Percentiles rank a stretch among this genome's conserved stretches.
phyloP scores from a whole-genome alignment of 1,140 invertebrate genomes.

The Macrostomum lignano region DNA sequence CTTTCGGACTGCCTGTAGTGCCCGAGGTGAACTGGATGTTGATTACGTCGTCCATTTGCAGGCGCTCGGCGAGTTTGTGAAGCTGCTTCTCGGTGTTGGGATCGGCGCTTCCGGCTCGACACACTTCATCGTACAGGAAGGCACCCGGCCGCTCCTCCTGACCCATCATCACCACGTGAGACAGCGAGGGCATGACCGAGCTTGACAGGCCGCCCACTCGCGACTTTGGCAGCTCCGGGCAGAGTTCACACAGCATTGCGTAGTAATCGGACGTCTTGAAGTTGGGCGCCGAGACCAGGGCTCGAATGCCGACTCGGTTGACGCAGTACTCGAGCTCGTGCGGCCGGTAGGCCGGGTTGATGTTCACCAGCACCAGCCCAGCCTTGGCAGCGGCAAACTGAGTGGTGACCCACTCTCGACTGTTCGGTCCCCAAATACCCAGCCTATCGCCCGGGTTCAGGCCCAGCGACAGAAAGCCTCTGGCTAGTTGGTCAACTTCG shows the following conservation, averaged over 20 bases:
- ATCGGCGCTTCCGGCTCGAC: too few relatives aligned
- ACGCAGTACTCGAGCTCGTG: constrained; percentile 48
- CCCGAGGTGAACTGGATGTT: too few relatives aligned
- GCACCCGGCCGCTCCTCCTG: too few relatives aligned
- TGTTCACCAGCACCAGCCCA: constrained; percentile 48
- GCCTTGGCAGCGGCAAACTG: constrained; percentile 46
- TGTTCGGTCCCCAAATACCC: constrained; percentile 62
- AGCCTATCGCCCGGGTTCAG: constrained; percentile 48
- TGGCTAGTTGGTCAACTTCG: constrained; percentile 47
- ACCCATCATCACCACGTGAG: too few relatives aligned
- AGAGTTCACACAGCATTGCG: constrained; percentile 32
- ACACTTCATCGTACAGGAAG: too few relatives aligned
- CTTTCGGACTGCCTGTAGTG: too few relatives aligned
- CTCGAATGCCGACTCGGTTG: constrained; percentile 41
- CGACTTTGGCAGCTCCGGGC: constrained; percentile 29
- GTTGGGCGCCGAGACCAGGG: constrained; percentile 37
- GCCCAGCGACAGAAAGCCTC: constrained; percentile 44
- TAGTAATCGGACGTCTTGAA: constrained; percentile 45
- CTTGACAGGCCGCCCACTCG: too few relatives aligned
- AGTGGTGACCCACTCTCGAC: constrained; percentile 46
- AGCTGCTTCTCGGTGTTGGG: too few relatives aligned
- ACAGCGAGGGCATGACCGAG: too few relatives aligned
- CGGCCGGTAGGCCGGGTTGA: constrained; percentile 53
- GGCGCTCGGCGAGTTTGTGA: too few relatives aligned
- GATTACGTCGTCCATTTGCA: too few relatives aligned